phyloP scores from a whole-genome alignment of 2,113 vertebrate genomes.

The Tyto alba region DNA sequence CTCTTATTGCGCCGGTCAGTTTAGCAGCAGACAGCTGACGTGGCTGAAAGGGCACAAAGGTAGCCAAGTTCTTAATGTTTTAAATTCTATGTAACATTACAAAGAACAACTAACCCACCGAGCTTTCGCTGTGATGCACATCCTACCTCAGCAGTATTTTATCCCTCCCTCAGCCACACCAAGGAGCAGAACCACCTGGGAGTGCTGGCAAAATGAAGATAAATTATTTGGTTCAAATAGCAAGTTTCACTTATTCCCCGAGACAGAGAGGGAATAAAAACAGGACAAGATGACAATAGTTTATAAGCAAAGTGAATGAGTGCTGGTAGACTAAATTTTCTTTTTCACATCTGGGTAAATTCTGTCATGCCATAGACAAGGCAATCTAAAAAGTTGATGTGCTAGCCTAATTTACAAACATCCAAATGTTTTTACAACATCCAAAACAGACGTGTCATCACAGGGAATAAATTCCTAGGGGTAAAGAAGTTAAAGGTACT shows the following conservation, averaged over 20 bases:
- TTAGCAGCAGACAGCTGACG: neutral
- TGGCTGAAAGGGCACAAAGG: neutral
- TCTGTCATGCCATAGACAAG: neutral
- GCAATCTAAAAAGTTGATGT: neutral
- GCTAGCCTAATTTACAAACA: neutral
- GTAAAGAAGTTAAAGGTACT: neutral
- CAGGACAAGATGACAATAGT: neutral
- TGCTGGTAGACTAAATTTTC: neutral
- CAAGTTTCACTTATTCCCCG: neutral
- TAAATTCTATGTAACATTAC: neutral
- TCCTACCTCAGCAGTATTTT: neutral
- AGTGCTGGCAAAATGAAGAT: neutral
- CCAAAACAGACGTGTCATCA: neutral
- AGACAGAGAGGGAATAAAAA: neutral
- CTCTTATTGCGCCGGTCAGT: neutral
- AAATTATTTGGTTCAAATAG: neutral
- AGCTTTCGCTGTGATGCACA: neutral
- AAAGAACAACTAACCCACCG: neutral
- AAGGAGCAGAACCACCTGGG: neutral
- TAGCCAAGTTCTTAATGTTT: neutral
- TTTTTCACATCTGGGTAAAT: neutral
- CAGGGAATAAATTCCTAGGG: neutral
- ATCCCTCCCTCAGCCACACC: neutral
- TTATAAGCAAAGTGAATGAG: neutral
- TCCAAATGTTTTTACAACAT: too few species aligned